These are phyloP conservation scores for Avahi laniger DNA, from an alignment of 2,797 vertebrate genomes.

Conservation along the genomic window DNA sequence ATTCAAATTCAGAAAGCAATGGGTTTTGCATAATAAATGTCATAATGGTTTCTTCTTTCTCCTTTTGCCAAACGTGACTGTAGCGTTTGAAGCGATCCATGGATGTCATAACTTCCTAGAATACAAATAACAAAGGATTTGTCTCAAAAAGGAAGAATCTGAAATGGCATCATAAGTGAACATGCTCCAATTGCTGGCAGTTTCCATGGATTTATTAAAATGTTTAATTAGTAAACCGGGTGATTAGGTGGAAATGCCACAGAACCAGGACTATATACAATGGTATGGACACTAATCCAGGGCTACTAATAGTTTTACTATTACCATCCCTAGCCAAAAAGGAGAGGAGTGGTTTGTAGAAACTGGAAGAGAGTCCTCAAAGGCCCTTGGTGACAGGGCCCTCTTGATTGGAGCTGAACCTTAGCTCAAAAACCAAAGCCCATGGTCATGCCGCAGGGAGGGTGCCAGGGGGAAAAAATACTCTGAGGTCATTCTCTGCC, in stretches of 20 bases:
- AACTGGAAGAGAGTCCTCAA: background rate
- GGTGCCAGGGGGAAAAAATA: background rate
- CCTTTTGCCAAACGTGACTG: conserved; percentile 94
- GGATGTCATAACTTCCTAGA: conserved; percentile 90
- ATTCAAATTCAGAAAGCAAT: conserved; percentile 93
- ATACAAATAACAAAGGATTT: conserved; percentile 54
- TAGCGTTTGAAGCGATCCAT: conserved; percentile 90
- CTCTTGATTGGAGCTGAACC: background rate
- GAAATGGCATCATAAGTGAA: background rate
- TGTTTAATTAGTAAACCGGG: background rate
- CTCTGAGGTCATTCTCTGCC: background rate
- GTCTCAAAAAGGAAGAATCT: background rate
- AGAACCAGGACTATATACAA: background rate
- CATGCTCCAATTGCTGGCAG: background rate
- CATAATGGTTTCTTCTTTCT: conserved; percentile 90
- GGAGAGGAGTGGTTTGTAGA: background rate
- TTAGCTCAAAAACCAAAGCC: background rate
- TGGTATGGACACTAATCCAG: background rate
- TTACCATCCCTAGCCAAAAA: background rate
- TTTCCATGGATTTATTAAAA: background rate
- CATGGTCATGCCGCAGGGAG: background rate
- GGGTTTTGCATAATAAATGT: conserved; percentile 88
- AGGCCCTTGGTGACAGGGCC: background rate
- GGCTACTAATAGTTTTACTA: background rate
- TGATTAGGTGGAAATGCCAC: background rate